Conservation (phyloP, 2,797 vertebrate genomes). For the Menidia menidia region DNA sequence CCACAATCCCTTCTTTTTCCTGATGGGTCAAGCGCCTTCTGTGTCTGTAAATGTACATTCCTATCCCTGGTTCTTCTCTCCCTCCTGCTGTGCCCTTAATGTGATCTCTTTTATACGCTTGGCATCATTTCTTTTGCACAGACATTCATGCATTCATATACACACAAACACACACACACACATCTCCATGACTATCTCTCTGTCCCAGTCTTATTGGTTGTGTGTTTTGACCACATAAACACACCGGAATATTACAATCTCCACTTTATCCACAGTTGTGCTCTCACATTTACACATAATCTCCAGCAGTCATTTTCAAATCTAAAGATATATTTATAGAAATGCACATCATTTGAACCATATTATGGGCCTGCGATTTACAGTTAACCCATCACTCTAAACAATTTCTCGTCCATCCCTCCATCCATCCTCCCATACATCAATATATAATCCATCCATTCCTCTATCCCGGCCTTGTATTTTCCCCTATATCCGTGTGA, state of each 20-base stretch:
- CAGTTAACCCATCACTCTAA: conserved; percentile 26
- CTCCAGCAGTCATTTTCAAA: conserved; percentile 27
- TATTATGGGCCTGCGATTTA: conserved; percentile 19
- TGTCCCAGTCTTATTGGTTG: conserved; percentile 3
- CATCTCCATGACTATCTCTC: conserved; percentile 10
- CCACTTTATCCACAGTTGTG: conserved; percentile 31
- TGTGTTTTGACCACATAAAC: conserved; percentile 13
- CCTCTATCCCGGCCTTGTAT: conserved; percentile 29
- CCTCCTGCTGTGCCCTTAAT: conserved; percentile 30
- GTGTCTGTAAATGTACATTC: too few species aligned
- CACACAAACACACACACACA: conserved; percentile 3
- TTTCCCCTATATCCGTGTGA: conserved; percentile 70
- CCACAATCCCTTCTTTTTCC: neutral
- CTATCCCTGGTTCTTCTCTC: conserved; percentile 7
- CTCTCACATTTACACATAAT: conserved; percentile 30
- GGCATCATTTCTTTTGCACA: neutral
- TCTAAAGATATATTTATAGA: conserved; percentile 10
- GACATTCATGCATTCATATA: neutral
- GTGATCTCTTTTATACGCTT: conserved; percentile 5
- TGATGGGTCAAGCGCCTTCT: neutral
- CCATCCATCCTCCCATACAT: conserved; percentile 31
- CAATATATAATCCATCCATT: conserved; percentile 29
- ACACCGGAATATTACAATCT: conserved; percentile 19
- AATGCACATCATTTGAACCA: conserved; percentile 42
- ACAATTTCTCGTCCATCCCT: conserved; percentile 42